Conservation (phyloP, 2,797 vertebrate genomes). For the Urosaurus nigricauda region DNA sequence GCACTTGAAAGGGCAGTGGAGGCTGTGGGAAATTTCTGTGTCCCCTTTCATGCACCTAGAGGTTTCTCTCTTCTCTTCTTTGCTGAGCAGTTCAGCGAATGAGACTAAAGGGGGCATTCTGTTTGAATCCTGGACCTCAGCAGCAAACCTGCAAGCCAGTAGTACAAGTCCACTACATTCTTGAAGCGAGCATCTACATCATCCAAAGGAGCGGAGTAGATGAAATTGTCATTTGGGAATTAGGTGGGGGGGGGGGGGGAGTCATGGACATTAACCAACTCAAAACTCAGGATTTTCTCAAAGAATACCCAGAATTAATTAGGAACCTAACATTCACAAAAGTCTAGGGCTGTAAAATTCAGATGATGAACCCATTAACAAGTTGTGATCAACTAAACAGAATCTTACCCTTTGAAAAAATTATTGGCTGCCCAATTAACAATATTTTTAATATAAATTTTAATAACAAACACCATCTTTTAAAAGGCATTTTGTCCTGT, state of each 20-base stretch:
- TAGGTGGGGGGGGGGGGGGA: no score
- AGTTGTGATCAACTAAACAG: not conserved
- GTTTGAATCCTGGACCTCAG: not conserved
- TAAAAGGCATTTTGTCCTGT: no score
- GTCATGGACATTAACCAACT: no score
- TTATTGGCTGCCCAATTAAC: not conserved
- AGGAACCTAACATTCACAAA: not conserved
- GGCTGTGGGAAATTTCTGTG: not conserved
- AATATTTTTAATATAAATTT: no score
- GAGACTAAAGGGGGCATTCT: not conserved
- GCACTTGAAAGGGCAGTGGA: constrained; percentile 2
- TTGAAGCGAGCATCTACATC: not conserved
- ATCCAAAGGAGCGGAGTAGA: not conserved
- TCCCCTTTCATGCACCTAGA: not conserved
- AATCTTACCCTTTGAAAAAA: not conserved
- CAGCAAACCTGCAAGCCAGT: not conserved
- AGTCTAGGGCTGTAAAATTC: no score
- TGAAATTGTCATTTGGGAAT: not conserved
- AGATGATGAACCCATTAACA: not conserved
- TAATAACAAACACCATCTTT: no score
- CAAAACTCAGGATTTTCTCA: not conserved
- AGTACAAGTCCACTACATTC: not conserved
- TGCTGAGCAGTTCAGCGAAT: not conserved
- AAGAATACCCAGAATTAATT: not conserved
- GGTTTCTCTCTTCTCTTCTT: not conserved